These are phyloP conservation scores for Melanotaenia nigrans DNA, from an alignment of 2,797 vertebrate genomes.

Conservation along the genomic window DNA sequence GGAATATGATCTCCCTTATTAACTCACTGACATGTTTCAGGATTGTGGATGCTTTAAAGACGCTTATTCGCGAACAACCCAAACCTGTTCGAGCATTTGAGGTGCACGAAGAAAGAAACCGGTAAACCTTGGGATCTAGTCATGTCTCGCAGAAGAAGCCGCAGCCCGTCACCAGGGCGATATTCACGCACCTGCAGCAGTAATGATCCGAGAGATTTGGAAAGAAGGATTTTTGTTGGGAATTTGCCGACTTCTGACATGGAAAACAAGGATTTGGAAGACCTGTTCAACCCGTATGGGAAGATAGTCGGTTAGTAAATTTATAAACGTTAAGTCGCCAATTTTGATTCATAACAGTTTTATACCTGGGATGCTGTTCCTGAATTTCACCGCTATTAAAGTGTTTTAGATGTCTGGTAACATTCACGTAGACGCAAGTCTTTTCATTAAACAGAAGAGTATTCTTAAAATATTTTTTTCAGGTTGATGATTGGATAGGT, in stretches of 20 bases:
- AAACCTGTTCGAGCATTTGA: slow-evolving; percentile 68
- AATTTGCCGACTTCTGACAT: slow-evolving; percentile 91
- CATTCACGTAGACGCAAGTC: slow-evolving; percentile 1
- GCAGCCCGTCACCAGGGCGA: slow-evolving; percentile 74
- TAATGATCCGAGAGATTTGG: slow-evolving; percentile 89
- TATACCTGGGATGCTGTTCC: slow-evolving; percentile 16
- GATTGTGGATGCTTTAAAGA: slow-evolving; percentile 75
- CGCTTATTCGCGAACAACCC: slow-evolving; percentile 44
- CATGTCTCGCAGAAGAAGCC: slow-evolving; percentile 89
- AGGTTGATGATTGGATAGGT: slow-evolving; percentile 26
- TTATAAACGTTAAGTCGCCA: slow-evolving; percentile 27
- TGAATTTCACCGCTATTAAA: slow-evolving; percentile 23
- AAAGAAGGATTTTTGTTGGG: slow-evolving; percentile 92
- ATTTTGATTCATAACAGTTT: slow-evolving; percentile 34
- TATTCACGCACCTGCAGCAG: slow-evolving; percentile 84
- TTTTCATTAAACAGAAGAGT: slow-evolving; percentile 32
- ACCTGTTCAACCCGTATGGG: slow-evolving; percentile 88
- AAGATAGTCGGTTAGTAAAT: slow-evolving; percentile 90
- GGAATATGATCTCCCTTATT: slow-evolving; percentile 80
- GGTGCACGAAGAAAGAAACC: slow-evolving; percentile 61
- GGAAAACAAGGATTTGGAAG: slow-evolving; percentile 91
- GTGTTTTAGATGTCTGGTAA: slow-evolving; percentile 15
- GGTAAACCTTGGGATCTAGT: slow-evolving; percentile 56
- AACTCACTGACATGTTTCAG: slow-evolving; percentile 82
- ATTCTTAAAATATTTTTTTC: slow-evolving; percentile 7